Percentiles rank a stretch among this genome's conserved stretches.
These are phyloP conservation scores for Hassar affinis DNA, from an alignment of 2,113 vertebrate species.

Conservation along the genomic window DNA sequence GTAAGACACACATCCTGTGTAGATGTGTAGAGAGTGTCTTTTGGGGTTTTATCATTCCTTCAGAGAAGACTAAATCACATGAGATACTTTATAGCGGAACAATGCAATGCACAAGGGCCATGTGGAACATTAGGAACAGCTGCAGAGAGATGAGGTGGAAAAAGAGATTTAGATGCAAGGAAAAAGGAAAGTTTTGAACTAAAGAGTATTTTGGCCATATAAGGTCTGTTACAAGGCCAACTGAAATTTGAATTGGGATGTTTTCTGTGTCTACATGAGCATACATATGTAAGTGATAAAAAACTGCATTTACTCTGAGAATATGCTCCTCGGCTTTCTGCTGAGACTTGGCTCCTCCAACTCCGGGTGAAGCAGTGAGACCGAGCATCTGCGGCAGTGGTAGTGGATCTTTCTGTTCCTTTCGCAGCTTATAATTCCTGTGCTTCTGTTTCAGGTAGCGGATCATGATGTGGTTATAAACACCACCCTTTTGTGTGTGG, in stretches of 20 bases:
- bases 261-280: not conserved
- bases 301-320: slow-evolving; percentile 75
- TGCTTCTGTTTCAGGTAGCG: slow-evolving; percentile 86
- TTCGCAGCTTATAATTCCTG: slow-evolving; percentile 71
- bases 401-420: slow-evolving; percentile 69
- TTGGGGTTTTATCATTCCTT: not conserved
- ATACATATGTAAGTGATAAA: not conserved
- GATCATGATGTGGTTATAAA: slow-evolving; percentile 94
- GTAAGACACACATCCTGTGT: not conserved
- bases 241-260: not conserved
- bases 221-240: not conserved
- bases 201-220: not conserved
- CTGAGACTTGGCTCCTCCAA: slow-evolving; percentile 79
- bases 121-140: slow-evolving; percentile 60
- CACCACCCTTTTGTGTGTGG: slow-evolving; percentile 90
- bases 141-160: slow-evolving; percentile 6
- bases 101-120: slow-evolving; percentile 19
- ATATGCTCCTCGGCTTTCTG: slow-evolving; percentile 87
- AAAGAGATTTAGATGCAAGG: not conserved
- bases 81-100: slow-evolving; percentile 51
- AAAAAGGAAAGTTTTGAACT: not conserved
- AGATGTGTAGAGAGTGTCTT: not conserved
- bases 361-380: slow-evolving; percentile 91
- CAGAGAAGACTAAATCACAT: slow-evolving; percentile 27
- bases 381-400: slow-evolving; percentile 88